Conservation (phyloP, 2,113 vertebrate species). For the Pungitius pungitius region DNA sequence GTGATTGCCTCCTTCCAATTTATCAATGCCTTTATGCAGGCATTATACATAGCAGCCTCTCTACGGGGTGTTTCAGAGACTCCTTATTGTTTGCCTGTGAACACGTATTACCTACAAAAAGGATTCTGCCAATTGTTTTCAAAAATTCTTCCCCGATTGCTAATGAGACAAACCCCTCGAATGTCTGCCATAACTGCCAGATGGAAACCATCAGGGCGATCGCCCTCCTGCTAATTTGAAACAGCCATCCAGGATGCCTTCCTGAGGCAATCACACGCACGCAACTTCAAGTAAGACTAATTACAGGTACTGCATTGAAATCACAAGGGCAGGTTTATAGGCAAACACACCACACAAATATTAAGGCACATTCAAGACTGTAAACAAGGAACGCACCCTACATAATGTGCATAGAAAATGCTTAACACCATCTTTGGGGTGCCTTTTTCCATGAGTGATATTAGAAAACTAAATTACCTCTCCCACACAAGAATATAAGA, state of each 20-base stretch:
- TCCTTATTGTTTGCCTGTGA: slow-evolving; percentile 15
- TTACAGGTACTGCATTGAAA: slow-evolving; percentile 74
- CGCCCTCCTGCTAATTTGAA: slow-evolving; percentile 76
- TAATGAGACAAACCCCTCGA: slow-evolving; percentile 39
- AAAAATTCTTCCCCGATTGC: slow-evolving; percentile 38
- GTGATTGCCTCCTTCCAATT: slow-evolving; percentile 68
- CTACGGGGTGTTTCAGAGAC: slow-evolving; percentile 32
- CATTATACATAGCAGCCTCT: slow-evolving; percentile 43
- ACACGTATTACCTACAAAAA: slow-evolving; percentile 22
- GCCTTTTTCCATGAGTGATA: slow-evolving; percentile 23
- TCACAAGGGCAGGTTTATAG: slow-evolving; percentile 60
- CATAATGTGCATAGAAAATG: slow-evolving; percentile 41
- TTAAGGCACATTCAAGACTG: slow-evolving; percentile 38
- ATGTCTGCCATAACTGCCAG: slow-evolving; percentile 76
- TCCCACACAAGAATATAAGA: slow-evolving; percentile 12
- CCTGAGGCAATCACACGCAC: slow-evolving; percentile 74
- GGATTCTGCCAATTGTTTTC: slow-evolving; percentile 31
- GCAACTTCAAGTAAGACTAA: slow-evolving; percentile 78
- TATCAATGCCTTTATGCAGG: slow-evolving; percentile 59
- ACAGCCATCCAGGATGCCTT: slow-evolving; percentile 75
- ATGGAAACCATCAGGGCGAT: slow-evolving; percentile 81
- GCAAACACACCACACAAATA: slow-evolving; percentile 38
- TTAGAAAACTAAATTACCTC: slow-evolving; percentile 23
- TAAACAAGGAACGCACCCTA: slow-evolving; percentile 47
- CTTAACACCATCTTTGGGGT: slow-evolving; percentile 26